phyloP scores from a whole-genome alignment of 2,797 vertebrate species.

The Malurus leucopterus region DNA sequence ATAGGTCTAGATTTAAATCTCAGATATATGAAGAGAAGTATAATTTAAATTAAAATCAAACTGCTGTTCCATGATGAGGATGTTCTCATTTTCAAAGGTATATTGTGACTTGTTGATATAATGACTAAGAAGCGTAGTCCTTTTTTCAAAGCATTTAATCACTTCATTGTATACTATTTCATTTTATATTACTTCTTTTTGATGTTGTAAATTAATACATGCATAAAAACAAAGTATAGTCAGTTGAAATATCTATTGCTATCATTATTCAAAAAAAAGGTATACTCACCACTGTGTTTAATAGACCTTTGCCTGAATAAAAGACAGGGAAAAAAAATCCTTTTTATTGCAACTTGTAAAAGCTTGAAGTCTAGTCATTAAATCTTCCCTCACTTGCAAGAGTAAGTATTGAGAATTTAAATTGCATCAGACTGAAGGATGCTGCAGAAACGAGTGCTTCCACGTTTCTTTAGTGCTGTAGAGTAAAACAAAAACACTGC shows the following conservation, averaged over 20 bases:
- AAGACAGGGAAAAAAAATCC: neutral
- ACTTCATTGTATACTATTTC: neutral
- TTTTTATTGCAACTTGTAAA: constrained; percentile 9
- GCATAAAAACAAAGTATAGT: neutral
- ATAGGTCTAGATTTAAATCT: neutral
- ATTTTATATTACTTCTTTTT: neutral
- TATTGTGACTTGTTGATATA: neutral
- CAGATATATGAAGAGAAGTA: neutral
- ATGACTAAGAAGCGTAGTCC: neutral
- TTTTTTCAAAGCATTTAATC: neutral
- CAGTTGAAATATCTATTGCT: neutral
- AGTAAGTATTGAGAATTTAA: constrained; percentile 16
- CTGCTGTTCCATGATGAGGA: neutral
- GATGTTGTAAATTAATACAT: neutral
- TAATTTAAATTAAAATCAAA: neutral
- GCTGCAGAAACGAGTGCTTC: neutral
- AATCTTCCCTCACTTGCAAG: constrained; percentile 19
- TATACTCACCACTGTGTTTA: neutral
- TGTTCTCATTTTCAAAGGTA: neutral
- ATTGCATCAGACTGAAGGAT: constrained; percentile 12
- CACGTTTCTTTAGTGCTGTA: constrained; percentile 9
- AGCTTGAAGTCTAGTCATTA: neutral
- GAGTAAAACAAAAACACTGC: constrained; percentile 26
- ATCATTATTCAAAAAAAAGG: neutral
- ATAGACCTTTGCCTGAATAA: neutral